Base-by-base conservation (phyloP, 2,797 vertebrate species). In the Erethizon dorsatum region DNA sequence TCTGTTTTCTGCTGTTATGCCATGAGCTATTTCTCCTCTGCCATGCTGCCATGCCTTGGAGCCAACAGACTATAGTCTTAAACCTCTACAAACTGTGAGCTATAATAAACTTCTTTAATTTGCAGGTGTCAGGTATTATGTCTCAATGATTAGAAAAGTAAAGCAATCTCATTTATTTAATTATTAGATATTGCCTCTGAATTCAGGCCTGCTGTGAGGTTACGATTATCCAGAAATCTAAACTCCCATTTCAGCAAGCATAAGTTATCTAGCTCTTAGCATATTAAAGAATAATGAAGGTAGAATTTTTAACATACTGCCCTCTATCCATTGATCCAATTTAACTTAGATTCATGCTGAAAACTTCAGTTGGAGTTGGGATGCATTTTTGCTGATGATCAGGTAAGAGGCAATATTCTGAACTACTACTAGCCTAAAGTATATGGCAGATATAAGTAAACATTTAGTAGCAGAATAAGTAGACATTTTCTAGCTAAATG, bases 101-200 rank as follows among this genome's bases (percentile, higher is more conserved):
- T 54, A 54, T 54, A 54, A 54, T 54, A 54, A 12, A 54, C 52
- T 54, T 54, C 12, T 54, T 54, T 11, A 54, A 54, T 54, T 54
- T 54, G 52, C 52, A 54, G 52, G 52, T 54, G 52, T 54, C 52
- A 9, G 52, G 52, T 13, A 54, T 54, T 54, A 54, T 54, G 52
- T 13, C 52, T 54, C 52, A 54, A 54, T 54, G 52, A 54, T 54
- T 54, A 54, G 37, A 41, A 41, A 41, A 41, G 37, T 54, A 54
- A 54, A 54, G 52, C 52, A 54, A 80, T 10, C 20, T 69, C 24
- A 65, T 89, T 91, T 92, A 69, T 90, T 54, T 54, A 54, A 54
- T 97, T 96, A 69, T 85, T 69, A 69, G 6, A 52, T 86, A 95
- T 91, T 91, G 96, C 59, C 56, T 92, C n/a, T 95, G 69, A 96